Base-by-base conservation (phyloP, 2,797 vertebrate genomes). In the Syndactyla subalaris region DNA sequence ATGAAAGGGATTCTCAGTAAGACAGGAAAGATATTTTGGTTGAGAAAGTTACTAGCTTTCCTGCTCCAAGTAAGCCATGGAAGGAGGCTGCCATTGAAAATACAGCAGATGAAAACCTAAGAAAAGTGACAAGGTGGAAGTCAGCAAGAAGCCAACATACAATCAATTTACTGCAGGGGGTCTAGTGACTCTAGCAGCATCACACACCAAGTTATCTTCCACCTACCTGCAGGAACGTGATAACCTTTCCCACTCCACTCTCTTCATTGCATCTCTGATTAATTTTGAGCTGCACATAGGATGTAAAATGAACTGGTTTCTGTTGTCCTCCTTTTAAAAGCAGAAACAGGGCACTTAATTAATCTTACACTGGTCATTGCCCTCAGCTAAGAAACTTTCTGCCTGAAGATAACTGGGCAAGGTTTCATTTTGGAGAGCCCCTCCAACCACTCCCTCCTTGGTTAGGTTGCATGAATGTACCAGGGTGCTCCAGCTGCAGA, bases 81-180 rank as follows among this genome's bases (percentile, higher is more conserved):
- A 66, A 74, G 45, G 71, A 78, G 46, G 46, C 57, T 96, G 86
- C 86, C 89, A 82, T 8, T 66, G 82, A 75, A 67, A 94, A 82
- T 41, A 65, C 5, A 82, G 66, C n/a, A 73, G 55, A 77, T 63
- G 78, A 94, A 93, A 94, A 86, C 52, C 48, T 45, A 59, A 30
- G 58, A 59, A 85, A 88, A 85, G 67, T 91, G 92, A 83, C 86
- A 95, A 90, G 82, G 79, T 87, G 45, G 63, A 85, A 92, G 84
- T 4, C 63, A 92, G 84, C 2, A 9, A 93, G 55, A 49, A 79
- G 70, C 51, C 78, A 94, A 41, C 39, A 75, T 55, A 71, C 66
- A 76, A 88, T 88, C 75, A 70, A 51, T 95, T 96, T 88, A 82
- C 92, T 75, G 54, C 55, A 87, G 73, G 91, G 72, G 54, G 41